Evolutionary conservation across 1,140 invertebrate genomes (phyloP).

Genomic region (Batillaria attramentaria): DNA sequence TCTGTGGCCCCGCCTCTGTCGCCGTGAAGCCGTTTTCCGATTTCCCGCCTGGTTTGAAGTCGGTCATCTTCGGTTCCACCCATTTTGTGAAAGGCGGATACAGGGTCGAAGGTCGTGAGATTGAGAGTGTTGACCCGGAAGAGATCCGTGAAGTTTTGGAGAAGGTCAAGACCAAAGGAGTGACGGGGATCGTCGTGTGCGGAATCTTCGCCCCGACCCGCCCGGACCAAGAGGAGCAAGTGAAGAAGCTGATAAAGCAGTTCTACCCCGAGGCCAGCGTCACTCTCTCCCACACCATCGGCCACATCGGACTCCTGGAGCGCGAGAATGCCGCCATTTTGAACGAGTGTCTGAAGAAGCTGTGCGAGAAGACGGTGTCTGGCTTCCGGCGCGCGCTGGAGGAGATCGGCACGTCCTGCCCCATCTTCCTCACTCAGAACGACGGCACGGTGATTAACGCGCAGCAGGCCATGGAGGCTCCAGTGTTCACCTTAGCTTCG

Average conservation of each 20-base stretch:
- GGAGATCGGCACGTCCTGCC: constrained; percentile 56
- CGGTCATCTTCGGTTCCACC: constrained; percentile 43
- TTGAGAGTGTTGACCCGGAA: constrained; percentile 46
- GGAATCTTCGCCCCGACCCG: constrained; percentile 61
- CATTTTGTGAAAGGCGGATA: constrained; percentile 63
- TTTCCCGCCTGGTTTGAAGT: constrained; percentile 53
- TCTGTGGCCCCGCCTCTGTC: constrained; percentile 63
- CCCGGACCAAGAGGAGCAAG: constrained; percentile 53
- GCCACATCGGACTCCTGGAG: constrained; percentile 63
- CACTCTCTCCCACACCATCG: constrained; percentile 61
- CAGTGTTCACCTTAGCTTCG: constrained; percentile 65
- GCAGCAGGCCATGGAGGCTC: constrained; percentile 46
- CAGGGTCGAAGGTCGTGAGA: constrained; percentile 59
- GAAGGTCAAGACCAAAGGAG: constrained; percentile 41
- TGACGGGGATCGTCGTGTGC: constrained; percentile 57
- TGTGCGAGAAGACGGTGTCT: constrained; percentile 55
- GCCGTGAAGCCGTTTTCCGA: constrained; percentile 62
- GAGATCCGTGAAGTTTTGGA: constrained; percentile 50
- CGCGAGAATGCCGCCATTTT: constrained; percentile 67
- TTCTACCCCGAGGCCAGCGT: constrained; percentile 54
- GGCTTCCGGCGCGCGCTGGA: constrained; percentile 57
- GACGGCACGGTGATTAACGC: constrained; percentile 62
- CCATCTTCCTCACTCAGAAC: constrained; percentile 66
- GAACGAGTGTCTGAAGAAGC: constrained; percentile 65
- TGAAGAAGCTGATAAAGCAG: constrained; percentile 43